Evolutionary conservation across 1,140 invertebrate species (phyloP).

Genomic region (Lepidurus packardi): DNA sequence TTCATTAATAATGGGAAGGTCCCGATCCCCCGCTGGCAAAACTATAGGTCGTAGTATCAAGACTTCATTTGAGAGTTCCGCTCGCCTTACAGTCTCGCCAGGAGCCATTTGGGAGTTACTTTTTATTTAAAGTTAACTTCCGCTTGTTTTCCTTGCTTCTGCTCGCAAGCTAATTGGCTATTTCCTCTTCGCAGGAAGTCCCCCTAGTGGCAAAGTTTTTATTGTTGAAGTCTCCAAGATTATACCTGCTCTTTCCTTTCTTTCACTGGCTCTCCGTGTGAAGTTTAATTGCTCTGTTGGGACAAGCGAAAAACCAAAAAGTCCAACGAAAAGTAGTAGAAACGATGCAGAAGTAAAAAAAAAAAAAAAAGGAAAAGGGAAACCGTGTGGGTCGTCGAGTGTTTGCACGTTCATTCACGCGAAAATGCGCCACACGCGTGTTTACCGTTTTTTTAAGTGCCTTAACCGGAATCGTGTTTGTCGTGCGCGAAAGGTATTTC

Average conservation of each 20-base stretch:
- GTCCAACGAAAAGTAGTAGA: background rate
- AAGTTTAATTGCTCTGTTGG: conserved; percentile 19
- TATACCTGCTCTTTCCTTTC: background rate
- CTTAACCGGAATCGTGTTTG: background rate
- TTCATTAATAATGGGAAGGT: background rate
- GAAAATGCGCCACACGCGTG: conserved; percentile 3
- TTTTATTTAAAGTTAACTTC: conserved; percentile 16
- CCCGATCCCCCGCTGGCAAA: background rate
- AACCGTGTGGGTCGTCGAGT: background rate
- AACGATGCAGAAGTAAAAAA: background rate
- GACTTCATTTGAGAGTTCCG: background rate
- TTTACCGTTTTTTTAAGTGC: background rate
- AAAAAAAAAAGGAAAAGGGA: background rate
- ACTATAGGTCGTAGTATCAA: background rate
- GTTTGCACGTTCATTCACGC: conserved; percentile 17
- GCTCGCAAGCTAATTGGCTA: conserved; percentile 4
- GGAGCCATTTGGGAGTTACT: background rate
- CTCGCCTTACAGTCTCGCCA: background rate
- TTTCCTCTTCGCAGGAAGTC: conserved; percentile 9
- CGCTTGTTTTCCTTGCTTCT: conserved; percentile 1
- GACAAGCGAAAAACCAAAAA: background rate
- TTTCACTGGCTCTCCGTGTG: background rate
- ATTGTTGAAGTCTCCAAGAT: background rate
- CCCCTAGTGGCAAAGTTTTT: conserved; percentile 5
- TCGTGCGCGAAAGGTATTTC: conserved; percentile 9